Percentiles rank a stretch among this genome's conserved stretches.
These are phyloP conservation scores for Cephus pygmeus DNA, from an alignment of 2,888 invertebrate species.

Conservation along the genomic window DNA sequence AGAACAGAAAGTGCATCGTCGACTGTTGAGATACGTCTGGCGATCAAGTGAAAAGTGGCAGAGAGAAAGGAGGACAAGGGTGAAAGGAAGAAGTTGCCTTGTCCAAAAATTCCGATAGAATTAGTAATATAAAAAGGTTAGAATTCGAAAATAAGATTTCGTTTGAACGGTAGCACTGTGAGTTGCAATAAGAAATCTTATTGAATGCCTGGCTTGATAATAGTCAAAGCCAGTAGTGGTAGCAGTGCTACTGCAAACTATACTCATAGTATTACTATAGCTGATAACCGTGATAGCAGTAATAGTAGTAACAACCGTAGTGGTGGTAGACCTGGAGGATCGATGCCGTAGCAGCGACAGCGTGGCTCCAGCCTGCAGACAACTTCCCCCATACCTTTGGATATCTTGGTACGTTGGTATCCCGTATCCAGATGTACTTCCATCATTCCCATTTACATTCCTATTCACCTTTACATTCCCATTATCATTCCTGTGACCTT, in stretches of 20 bases:
- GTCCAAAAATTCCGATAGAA: background rate
- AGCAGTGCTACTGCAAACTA: background rate
- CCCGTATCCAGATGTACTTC: background rate
- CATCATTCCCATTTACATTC: background rate
- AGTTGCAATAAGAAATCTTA: background rate
- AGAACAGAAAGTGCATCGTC: background rate
- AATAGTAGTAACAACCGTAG: background rate
- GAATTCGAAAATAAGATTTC: background rate
- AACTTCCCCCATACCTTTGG: slow-evolving; percentile 13
- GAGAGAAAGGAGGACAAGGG: background rate
- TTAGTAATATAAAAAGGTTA: background rate
- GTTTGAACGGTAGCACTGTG: background rate
- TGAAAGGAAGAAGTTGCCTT: background rate
- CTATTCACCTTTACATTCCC: slow-evolving; percentile 30
- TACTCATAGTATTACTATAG: background rate
- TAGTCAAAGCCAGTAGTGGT: background rate
- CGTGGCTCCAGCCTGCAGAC: slow-evolving; percentile 56
- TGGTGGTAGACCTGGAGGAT: slow-evolving; percentile 22
- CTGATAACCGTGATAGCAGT: background rate
- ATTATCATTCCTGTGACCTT: slow-evolving; percentile 42
- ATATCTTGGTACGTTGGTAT: slow-evolving; percentile 3
- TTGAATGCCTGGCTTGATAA: background rate
- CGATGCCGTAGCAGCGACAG: slow-evolving; percentile 56
- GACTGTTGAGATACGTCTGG: background rate
- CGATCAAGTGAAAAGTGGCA: background rate